Evolutionary conservation across 2,888 invertebrate genomes (phyloP).

Genomic region (Choreutis nemorana): DNA sequence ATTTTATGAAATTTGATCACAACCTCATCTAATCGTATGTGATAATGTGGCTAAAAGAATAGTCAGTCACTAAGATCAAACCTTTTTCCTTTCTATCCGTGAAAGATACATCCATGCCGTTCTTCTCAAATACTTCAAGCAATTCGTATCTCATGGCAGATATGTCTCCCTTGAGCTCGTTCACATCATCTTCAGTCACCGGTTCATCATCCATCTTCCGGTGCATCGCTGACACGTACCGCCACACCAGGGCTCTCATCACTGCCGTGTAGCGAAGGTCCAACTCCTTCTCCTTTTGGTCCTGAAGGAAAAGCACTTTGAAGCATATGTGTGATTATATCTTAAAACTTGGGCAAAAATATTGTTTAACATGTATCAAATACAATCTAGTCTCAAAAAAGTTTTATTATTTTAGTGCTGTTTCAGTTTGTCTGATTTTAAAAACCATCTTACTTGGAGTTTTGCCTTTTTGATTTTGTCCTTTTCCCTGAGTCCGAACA

Average conservation of each 20-base stretch:
- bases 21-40: too few relatives aligned
- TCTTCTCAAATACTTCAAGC: constrained; percentile 85
- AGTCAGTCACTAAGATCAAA: constrained; percentile 32
- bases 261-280: constrained; percentile 80
- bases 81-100: constrained; percentile 79
- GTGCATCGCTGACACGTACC: constrained; percentile 90
- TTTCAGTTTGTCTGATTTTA: background rate
- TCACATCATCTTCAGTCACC: constrained; percentile 93
- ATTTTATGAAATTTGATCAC: too few relatives aligned
- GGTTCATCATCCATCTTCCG: constrained; percentile 82
- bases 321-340: too few relatives aligned
- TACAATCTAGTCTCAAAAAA: too few relatives aligned
- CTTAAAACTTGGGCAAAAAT: too few relatives aligned
- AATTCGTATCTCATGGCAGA: constrained; percentile 92
- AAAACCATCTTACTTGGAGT: constrained; percentile 54
- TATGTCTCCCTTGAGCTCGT: constrained; percentile 94
- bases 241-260: constrained; percentile 90
- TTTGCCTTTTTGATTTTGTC: constrained; percentile 66
- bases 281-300: constrained; percentile 70
- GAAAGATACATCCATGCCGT: constrained; percentile 84
- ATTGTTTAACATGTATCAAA: background rate
- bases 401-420: too few relatives aligned
- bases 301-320: constrained; percentile 38
- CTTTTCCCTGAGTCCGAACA: constrained; percentile 69
- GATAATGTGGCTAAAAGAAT: background rate